These are phyloP conservation scores for Pavo muticus DNA, from an alignment of 2,113 vertebrate genomes.

Conservation along the genomic window DNA sequence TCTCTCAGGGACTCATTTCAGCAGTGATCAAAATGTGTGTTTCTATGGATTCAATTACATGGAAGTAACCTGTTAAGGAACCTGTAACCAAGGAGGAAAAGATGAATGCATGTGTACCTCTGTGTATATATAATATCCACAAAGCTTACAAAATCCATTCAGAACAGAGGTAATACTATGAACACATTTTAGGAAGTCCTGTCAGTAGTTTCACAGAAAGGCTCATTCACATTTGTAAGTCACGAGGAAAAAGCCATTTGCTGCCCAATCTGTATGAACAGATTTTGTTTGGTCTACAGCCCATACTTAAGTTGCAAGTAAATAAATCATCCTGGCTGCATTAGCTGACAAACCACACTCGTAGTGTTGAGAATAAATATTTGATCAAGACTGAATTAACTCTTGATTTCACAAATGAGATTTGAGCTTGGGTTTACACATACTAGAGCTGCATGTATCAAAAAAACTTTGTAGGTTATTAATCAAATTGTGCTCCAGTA, in stretches of 20 bases:
- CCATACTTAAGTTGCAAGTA: conserved; percentile 56
- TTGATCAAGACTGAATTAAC: conserved; percentile 34
- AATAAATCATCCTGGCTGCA: conserved; percentile 60
- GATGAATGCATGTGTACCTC: background rate
- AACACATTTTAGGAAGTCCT: conserved; percentile 33
- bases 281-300: conserved; percentile 70
- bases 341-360: conserved; percentile 31
- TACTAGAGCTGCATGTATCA: background rate
- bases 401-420: background rate
- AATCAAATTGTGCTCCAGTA: background rate
- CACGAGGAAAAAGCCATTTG: conserved; percentile 41
- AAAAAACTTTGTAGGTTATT: background rate
- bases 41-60: background rate
- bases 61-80: background rate
- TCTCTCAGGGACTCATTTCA: background rate
- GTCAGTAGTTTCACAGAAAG: conserved; percentile 19
- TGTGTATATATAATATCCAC: background rate
- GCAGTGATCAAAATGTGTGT: background rate
- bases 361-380: conserved; percentile 34
- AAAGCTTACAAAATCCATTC: conserved; percentile 26
- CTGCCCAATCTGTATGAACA: conserved; percentile 50
- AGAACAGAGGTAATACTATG: conserved; percentile 2
- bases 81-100: background rate
- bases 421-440: background rate
- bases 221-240: conserved; percentile 46